These are phyloP conservation scores for Morpho deidamia DNA, from an alignment of 2,888 invertebrate species.

Conservation along the genomic window DNA sequence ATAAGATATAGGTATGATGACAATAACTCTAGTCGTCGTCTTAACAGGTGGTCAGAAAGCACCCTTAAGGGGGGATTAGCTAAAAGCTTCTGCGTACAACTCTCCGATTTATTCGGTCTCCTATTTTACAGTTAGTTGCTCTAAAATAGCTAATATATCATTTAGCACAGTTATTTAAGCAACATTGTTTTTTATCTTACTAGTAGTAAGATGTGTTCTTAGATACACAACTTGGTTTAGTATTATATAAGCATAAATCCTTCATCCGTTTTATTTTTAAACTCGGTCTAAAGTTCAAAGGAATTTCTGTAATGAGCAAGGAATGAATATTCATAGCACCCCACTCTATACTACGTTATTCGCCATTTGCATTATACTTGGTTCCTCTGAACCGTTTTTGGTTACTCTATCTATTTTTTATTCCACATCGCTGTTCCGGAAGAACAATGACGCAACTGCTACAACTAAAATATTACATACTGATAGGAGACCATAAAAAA, in stretches of 20 bases:
- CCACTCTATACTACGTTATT: conserved; percentile 29
- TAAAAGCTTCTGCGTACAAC: too few species aligned
- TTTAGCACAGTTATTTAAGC: too few species aligned
- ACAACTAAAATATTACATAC: too few species aligned
- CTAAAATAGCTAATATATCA: too few species aligned
- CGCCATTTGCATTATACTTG: conserved; percentile 34
- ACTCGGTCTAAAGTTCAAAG: conserved; percentile 15
- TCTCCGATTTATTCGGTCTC: too few species aligned
- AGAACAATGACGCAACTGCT: too few species aligned
- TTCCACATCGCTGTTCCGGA: not conserved
- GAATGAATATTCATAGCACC: conserved; percentile 33
- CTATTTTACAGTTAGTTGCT: too few species aligned
- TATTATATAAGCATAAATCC: conserved; percentile 12
- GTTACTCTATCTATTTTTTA: conserved; percentile 19
- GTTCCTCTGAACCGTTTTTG: conserved; percentile 21
- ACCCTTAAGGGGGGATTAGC: too few species aligned
- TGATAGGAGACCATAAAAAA: too few species aligned
- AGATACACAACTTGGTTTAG: not conserved
- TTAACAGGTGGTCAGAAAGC: too few species aligned
- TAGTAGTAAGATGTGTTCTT: too few species aligned
- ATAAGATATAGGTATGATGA: not conserved
- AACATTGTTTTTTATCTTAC: too few species aligned
- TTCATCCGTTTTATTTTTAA: conserved; percentile 19
- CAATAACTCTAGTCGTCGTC: not conserved
- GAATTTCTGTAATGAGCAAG: conserved; percentile 22